These are phyloP conservation scores for Parapsyche elsis DNA, from an alignment of 1,140 invertebrate genomes.

Conservation along the genomic window DNA sequence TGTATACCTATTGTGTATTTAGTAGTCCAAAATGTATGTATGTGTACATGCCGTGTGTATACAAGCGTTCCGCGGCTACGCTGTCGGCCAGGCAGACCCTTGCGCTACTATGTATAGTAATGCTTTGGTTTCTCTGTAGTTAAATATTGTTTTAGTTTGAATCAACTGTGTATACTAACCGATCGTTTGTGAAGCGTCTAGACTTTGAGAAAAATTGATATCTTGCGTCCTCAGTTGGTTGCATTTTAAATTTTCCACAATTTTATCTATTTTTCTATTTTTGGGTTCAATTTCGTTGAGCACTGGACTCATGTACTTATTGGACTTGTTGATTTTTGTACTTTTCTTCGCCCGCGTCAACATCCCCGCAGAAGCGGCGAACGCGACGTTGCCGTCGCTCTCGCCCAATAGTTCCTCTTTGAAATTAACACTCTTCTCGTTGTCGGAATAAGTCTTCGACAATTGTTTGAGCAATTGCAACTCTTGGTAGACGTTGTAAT, in stretches of 20 bases:
- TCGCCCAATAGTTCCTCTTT: conserved; percentile 52
- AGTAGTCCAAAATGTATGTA: no score
- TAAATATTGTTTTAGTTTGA: no score
- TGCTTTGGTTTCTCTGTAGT: no score
- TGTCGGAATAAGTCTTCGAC: conserved; percentile 34
- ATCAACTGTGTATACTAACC: not conserved
- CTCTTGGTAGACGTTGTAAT: conserved; percentile 45
- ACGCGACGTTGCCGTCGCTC: conserved; percentile 37
- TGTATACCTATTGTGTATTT: no score
- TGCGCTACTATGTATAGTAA: no score
- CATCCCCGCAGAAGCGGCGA: not conserved
- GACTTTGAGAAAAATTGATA: not conserved
- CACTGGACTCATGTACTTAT: conserved; percentile 50
- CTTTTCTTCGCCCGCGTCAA: conserved; percentile 38
- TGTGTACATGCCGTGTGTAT: no score
- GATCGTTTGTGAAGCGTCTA: not conserved
- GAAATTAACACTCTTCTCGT: conserved; percentile 35
- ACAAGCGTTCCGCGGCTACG: no score
- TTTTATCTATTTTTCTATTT: conserved; percentile 55
- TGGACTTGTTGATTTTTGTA: conserved; percentile 41
- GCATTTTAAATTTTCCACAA: conserved; percentile 54
- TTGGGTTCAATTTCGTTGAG: conserved; percentile 53
- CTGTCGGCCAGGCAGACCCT: no score
- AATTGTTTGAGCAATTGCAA: conserved; percentile 47
- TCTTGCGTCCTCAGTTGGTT: conserved; percentile 52